Evolutionary conservation across 2,113 vertebrate species (phyloP).

Genomic region (Oreochromis spilurus): DNA sequence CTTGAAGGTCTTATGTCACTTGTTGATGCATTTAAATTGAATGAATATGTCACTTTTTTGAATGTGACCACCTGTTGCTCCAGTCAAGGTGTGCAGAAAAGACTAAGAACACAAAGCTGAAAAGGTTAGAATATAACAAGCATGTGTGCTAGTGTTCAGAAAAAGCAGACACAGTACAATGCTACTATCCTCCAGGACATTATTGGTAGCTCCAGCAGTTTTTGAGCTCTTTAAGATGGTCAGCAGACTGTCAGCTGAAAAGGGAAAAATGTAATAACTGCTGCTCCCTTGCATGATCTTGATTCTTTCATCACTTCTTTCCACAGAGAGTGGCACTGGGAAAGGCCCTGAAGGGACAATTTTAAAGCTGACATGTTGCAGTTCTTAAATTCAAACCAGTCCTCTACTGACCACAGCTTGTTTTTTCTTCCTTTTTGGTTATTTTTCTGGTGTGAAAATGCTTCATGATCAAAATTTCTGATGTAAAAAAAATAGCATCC

Average conservation of each 20-base stretch:
- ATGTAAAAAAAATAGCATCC: neutral
- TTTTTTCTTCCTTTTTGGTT: neutral
- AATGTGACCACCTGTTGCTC: constrained; percentile 14
- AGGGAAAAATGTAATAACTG: neutral
- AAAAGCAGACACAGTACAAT: neutral
- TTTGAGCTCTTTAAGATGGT: neutral
- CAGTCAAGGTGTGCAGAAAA: neutral
- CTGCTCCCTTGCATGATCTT: neutral
- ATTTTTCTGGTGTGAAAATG: constrained; percentile 7
- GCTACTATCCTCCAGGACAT: neutral
- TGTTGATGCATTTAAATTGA: neutral
- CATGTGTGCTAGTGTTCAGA: neutral
- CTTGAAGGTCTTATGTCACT: neutral
- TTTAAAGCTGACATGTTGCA: neutral
- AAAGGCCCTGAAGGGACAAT: neutral
- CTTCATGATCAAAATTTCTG: neutral
- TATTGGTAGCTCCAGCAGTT: constrained; percentile 1
- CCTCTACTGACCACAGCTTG: neutral
- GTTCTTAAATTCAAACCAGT: constrained; percentile 15
- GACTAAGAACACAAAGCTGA: neutral
- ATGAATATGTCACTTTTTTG: neutral
- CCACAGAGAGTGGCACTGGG: neutral
- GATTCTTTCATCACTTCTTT: neutral
- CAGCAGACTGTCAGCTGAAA: neutral
- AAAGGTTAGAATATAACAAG: neutral